phyloP scores from a whole-genome alignment of 2,888 invertebrate species.

The Sepiola atlantica region DNA sequence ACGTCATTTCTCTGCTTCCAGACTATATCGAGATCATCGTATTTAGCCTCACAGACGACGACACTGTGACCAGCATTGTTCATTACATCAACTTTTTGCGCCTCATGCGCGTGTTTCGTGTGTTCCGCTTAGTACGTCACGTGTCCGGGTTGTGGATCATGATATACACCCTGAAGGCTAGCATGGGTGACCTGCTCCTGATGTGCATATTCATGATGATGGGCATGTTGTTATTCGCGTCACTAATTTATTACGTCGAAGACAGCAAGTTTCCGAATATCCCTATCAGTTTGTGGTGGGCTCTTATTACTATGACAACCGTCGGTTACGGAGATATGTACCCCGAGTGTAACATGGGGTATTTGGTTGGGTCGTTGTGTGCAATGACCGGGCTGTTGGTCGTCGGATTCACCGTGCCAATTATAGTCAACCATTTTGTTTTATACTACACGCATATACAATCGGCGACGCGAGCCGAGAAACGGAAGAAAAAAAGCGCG shows the following conservation, averaged over 20 bases:
- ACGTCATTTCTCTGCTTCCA: slow-evolving; percentile 60
- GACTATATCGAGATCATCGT: slow-evolving; percentile 65
- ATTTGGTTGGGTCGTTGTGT: slow-evolving; percentile 66
- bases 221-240: slow-evolving; percentile 68
- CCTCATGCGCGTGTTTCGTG: slow-evolving; percentile 64
- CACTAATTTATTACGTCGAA: slow-evolving; percentile 70
- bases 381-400: slow-evolving; percentile 67
- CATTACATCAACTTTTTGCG: slow-evolving; percentile 62
- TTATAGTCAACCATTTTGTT: slow-evolving; percentile 71
- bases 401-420: slow-evolving; percentile 69
- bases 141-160: slow-evolving; percentile 70
- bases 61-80: slow-evolving; percentile 52
- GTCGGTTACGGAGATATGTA: slow-evolving; percentile 72
- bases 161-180: slow-evolving; percentile 68
- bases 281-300: slow-evolving; percentile 71
- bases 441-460: slow-evolving; percentile 67
- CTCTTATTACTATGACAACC: slow-evolving; percentile 71
- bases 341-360: slow-evolving; percentile 62
- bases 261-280: slow-evolving; percentile 63
- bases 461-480: slow-evolving; percentile 56
- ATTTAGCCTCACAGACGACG: slow-evolving; percentile 52
- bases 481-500: not conserved
- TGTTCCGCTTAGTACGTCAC: slow-evolving; percentile 67
- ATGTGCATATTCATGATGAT: slow-evolving; percentile 68
- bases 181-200: slow-evolving; percentile 67